Evolutionary conservation across 2,113 vertebrate species (phyloP), one percentile per base, ranked within the genome.

Genomic region (Tapirus terrestris): DNA sequence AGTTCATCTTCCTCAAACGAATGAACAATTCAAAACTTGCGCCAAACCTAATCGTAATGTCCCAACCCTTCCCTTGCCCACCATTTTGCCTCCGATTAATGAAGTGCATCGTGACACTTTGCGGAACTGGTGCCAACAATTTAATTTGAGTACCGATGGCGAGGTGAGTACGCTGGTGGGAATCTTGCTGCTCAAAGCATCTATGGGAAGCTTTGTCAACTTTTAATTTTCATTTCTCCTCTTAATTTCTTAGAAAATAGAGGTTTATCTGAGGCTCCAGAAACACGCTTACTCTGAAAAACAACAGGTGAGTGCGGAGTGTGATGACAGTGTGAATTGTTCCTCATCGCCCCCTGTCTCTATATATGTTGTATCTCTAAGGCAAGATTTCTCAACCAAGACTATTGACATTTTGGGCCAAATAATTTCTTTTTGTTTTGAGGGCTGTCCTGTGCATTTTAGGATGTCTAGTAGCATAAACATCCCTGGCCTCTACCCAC

Each of bases 161-260:
- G 72, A 93, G 96, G 98, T 98, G 31, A 83, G 96, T 93, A 43
- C 25, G 1, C 9, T 1, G 1, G 5, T 20, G 43, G 36, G 36
- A 8, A 11, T 56, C 7, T 76, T 14, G 31, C 33, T 21, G 8
- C 36, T 23, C 16, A 1, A 16, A 25, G 4, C 1, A 43, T 63
- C 29, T 12, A 4, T 43, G 63, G 4, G 5, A 58, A 82, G 0
- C 3, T 79, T 77, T n/a, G 43, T 76, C 39, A 20, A 4, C 6
- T 76, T 90, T n/a, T 82, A 68, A 95, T 58, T 60, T 89, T 53
- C 67, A 58, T 73, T 85, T 82, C 6, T 7, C 45, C 3, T 81
- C 33, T 96, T 96, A 8, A 82, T 92, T 88, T 96, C 14, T 70
- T 85, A 98, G 98, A 98, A 98, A 95, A 76, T 82, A 48, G 92